A percentile compares a stretch with the other conserved stretches of the same genome.
Conservation (phyloP, 1,140 invertebrate species). For the Drosophila grimshawi region DNA sequence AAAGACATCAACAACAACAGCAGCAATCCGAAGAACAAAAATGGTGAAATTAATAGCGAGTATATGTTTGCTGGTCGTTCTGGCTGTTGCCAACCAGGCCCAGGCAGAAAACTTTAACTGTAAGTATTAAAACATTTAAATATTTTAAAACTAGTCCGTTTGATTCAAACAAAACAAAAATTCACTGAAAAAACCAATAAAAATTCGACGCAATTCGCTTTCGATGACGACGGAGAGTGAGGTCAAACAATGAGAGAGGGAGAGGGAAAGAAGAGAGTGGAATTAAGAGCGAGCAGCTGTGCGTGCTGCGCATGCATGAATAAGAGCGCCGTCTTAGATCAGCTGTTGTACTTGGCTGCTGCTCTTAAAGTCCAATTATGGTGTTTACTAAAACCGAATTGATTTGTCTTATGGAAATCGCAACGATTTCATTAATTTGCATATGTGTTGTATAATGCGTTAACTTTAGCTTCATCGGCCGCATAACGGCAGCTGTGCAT, state of each 20-base stretch:
- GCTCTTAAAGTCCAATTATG: slow-evolving; percentile 35
- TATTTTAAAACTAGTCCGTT: neutral
- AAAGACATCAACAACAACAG: slow-evolving; percentile 63
- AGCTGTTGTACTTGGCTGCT: neutral
- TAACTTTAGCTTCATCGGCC: slow-evolving; percentile 41
- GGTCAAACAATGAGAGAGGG: slow-evolving; percentile 30
- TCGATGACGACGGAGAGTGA: slow-evolving; percentile 24
- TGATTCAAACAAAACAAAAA: slow-evolving; percentile 62
- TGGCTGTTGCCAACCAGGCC: slow-evolving; percentile 58
- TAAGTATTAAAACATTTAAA: slow-evolving; percentile 49
- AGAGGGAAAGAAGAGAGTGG: slow-evolving; percentile 11
- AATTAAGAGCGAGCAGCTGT: slow-evolving; percentile 33
- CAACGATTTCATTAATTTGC: slow-evolving; percentile 22
- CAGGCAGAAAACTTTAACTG: slow-evolving; percentile 67
- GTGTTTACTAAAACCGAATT: slow-evolving; percentile 26
- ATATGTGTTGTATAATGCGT: slow-evolving; percentile 44
- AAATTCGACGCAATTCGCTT: slow-evolving; percentile 66
- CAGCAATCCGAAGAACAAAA: slow-evolving; percentile 56
- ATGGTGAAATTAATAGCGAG: slow-evolving; percentile 74
- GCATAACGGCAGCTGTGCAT: slow-evolving; percentile 13
- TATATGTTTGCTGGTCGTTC: slow-evolving; percentile 65
- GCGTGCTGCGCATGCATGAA: slow-evolving; percentile 49
- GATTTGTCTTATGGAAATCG: slow-evolving; percentile 24
- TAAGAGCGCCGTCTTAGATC: slow-evolving; percentile 13
- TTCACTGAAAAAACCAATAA: slow-evolving; percentile 52